Evolutionary conservation across 2,113 vertebrate genomes (phyloP).

Genomic region (Eudyptes chrysolophus): DNA sequence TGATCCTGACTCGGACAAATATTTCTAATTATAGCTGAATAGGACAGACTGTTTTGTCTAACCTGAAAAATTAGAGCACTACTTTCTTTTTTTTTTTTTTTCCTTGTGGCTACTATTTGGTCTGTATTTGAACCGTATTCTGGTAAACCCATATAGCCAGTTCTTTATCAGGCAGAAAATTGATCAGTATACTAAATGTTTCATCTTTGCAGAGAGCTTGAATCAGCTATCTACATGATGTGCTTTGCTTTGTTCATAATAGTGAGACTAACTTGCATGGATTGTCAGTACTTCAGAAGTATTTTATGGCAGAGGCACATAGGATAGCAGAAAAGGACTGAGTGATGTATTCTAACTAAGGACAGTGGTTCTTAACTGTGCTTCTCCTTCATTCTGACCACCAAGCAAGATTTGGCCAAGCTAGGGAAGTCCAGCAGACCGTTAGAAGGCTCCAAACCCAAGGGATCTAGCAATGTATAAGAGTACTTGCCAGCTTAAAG

Average conservation of each 20-base stretch:
- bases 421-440: background rate
- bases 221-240: background rate
- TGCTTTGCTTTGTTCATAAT: background rate
- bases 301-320: background rate
- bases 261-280: background rate
- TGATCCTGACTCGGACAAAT: background rate
- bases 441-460: background rate
- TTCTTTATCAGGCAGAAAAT: background rate
- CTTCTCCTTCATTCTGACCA: background rate
- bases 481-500: background rate
- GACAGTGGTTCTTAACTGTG: background rate
- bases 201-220: background rate
- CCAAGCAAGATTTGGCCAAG: background rate
- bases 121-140: background rate
- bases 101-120: background rate
- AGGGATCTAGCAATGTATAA: background rate
- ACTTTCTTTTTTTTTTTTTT: too few species aligned
- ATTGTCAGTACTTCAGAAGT: background rate
- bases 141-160: background rate
- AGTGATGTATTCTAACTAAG: background rate
- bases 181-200: background rate
- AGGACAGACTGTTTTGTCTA: background rate
- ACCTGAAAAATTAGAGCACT: background rate
- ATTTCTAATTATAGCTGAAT: background rate
- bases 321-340: background rate